Percentiles rank a stretch among this genome's conserved stretches.
phyloP scores from a whole-genome alignment of 2,797 vertebrate genomes.

The Graptemys geographica region DNA sequence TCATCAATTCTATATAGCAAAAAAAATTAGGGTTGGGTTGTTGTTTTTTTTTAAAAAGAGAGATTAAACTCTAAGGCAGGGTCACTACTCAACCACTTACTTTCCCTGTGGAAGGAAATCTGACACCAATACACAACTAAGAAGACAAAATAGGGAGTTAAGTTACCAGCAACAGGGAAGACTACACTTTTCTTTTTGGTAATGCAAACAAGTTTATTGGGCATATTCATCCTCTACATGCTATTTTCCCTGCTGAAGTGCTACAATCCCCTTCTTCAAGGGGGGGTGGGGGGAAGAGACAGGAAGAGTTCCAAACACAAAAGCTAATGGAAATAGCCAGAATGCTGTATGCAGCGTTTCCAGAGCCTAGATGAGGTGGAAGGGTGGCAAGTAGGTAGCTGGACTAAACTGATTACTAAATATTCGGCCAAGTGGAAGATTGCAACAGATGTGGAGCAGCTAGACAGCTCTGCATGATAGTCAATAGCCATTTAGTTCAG shows the following conservation, averaged over 20 bases:
- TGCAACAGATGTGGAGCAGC: neutral
- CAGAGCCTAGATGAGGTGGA: neutral
- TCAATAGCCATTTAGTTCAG: neutral
- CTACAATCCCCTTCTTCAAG: neutral
- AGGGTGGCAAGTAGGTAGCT: neutral
- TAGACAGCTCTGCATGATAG: neutral
- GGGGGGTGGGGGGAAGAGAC: neutral
- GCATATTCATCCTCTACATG: neutral
- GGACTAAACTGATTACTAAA: neutral
- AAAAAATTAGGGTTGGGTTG: neutral
- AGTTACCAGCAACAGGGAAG: neutral
- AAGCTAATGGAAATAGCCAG: neutral
- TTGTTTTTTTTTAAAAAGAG: neutral
- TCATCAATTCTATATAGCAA: slow-evolving; percentile 1
- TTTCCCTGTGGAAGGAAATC: slow-evolving; percentile 1
- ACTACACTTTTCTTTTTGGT: neutral
- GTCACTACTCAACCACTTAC: neutral
- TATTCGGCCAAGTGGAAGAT: neutral
- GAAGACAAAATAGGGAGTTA: neutral
- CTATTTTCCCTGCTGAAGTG: neutral
- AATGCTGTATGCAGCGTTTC: neutral
- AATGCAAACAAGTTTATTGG: slow-evolving; percentile 37
- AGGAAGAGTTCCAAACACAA: neutral
- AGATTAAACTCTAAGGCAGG: neutral
- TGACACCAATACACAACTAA: slow-evolving; percentile 13